Evolutionary conservation across 2,888 invertebrate species (phyloP).

Genomic region (Aethes cnicana): DNA sequence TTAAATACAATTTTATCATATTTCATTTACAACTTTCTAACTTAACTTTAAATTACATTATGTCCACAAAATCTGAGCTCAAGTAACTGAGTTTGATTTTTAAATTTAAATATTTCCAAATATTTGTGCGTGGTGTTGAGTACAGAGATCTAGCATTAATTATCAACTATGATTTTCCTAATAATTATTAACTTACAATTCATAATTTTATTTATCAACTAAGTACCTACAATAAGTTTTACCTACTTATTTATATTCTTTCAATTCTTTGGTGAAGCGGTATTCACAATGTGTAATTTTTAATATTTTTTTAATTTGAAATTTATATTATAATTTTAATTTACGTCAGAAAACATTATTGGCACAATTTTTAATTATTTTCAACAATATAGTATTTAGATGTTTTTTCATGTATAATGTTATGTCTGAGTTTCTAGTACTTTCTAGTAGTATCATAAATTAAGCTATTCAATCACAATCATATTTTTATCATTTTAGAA

Average conservation of each 20-base stretch:
- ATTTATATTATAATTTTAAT: constrained; percentile 24
- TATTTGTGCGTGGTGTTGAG: constrained; percentile 54
- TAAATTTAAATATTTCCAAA: constrained; percentile 43
- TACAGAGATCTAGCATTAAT: constrained; percentile 44
- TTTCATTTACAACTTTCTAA: not conserved
- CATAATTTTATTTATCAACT: constrained; percentile 23
- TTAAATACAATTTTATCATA: not conserved
- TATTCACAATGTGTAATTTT: constrained; percentile 56
- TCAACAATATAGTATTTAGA: constrained; percentile 3
- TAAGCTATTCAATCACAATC: constrained; percentile 20
- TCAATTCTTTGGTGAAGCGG: constrained; percentile 69
- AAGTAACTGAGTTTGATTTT: constrained; percentile 17
- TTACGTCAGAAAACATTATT: constrained; percentile 9
- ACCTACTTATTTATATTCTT: constrained; percentile 49
- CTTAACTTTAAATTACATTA: not conserved
- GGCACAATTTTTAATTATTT: constrained; percentile 12
- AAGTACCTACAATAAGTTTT: constrained; percentile 31
- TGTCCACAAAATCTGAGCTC: not conserved
- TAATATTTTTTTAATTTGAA: constrained; percentile 3
- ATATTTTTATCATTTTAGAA: constrained; percentile 3
- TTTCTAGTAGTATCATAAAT: not conserved
- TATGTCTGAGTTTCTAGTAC: constrained; percentile 5
- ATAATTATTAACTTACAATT: constrained; percentile 26
- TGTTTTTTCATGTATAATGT: too few species aligned
- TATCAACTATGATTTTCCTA: constrained; percentile 36